Evolutionary conservation across 1,140 invertebrate genomes (phyloP).

Genomic region (Cotesia chilonis): DNA sequence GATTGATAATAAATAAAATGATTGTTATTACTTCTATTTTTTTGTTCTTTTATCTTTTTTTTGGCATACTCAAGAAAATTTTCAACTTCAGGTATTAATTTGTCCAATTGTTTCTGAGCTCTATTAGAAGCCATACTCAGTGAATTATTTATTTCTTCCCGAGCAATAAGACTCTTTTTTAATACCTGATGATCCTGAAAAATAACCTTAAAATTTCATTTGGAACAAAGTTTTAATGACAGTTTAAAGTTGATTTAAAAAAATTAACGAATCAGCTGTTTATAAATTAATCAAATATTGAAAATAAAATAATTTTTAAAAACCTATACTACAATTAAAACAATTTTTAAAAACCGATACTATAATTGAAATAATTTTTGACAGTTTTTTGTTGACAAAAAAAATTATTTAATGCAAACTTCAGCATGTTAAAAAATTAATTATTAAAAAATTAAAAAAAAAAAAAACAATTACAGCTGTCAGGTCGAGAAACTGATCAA

Average conservation of each 20-base stretch:
- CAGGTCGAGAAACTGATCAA: slow-evolving; percentile 28
- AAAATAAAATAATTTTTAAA: no score
- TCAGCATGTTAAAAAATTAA: background rate
- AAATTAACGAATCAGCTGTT: no score
- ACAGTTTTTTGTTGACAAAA: no score
- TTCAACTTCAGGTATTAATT: no score
- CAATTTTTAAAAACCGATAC: no score
- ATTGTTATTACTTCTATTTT: background rate
- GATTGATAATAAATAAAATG: no score
- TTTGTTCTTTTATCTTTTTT: background rate
- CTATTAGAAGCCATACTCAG: slow-evolving; percentile 20
- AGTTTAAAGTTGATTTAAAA: no score
- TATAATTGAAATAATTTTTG: no score
- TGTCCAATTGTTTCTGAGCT: no score
- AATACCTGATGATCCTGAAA: slow-evolving; percentile 29
- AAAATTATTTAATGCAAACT: no score
- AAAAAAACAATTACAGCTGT: slow-evolving; percentile 17
- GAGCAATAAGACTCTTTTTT: slow-evolving; percentile 24
- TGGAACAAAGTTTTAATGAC: background rate
- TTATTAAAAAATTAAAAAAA: background rate
- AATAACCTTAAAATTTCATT: slow-evolving; percentile 28
- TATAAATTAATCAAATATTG: no score
- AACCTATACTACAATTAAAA: no score
- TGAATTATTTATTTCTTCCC: slow-evolving; percentile 24
- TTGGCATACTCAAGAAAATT: slow-evolving; percentile 5